A percentile compares a stretch with the other conserved stretches of the same genome.
Conservation (phyloP, 2,888 invertebrate genomes). For the Trissolcus japonicus region DNA sequence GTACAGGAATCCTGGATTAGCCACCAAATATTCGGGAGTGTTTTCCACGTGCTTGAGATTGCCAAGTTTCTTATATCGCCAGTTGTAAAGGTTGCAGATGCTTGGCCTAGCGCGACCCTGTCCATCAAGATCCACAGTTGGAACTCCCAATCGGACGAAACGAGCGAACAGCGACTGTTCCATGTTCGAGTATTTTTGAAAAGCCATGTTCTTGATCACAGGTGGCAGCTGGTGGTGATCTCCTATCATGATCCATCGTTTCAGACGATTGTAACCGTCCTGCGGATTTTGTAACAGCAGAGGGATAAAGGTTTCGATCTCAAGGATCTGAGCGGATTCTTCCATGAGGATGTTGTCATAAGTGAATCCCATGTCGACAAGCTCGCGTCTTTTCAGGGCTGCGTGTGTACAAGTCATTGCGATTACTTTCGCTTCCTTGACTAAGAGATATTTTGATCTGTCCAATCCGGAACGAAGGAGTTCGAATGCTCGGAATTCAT, state of each 20-base stretch:
- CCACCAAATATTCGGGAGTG: constrained; percentile 89
- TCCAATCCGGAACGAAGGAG: constrained; percentile 95
- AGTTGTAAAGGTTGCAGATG: constrained; percentile 95
- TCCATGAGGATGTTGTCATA: constrained; percentile 99
- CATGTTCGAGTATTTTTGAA: constrained; percentile 99
- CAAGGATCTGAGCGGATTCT: constrained; percentile 98
- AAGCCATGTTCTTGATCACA: constrained; percentile 99
- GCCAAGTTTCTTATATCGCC: constrained; percentile 97
- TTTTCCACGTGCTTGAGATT: constrained; percentile 92
- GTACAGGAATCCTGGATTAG: constrained; percentile 94
- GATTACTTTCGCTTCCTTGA: constrained; percentile 99
- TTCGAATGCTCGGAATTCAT: constrained; percentile 99
- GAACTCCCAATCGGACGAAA: constrained; percentile 96
- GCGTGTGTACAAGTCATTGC: constrained; percentile 99
- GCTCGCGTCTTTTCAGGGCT: constrained; percentile 95
- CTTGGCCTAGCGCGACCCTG: constrained; percentile 96
- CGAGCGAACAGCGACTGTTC: constrained; percentile 98
- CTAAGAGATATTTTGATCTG: constrained; percentile 95
- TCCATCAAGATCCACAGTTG: constrained; percentile 97
- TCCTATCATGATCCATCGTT: constrained; percentile 99
- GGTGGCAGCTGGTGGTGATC: constrained; percentile 99
- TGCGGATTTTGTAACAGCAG: constrained; percentile 98
- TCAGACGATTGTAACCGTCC: constrained; percentile 95
- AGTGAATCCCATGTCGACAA: constrained; percentile 96
- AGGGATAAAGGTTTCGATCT: constrained; percentile 99